A percentile compares a stretch with the other conserved stretches of the same genome.
These are phyloP conservation scores for Tetragnatha versicolor DNA, from an alignment of 1,140 invertebrate species.

Conservation along the genomic window DNA sequence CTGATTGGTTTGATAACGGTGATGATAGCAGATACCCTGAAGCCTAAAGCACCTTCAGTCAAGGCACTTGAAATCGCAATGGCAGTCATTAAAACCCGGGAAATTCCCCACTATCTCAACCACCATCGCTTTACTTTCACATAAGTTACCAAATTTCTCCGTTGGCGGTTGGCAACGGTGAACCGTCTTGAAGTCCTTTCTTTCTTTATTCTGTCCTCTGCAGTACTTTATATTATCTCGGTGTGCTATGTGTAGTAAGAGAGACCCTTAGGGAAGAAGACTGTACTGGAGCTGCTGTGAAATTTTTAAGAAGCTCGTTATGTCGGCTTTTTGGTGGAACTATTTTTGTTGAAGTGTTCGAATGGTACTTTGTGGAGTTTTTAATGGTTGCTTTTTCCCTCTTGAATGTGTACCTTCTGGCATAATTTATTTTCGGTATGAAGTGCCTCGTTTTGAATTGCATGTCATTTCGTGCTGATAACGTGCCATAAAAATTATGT, in stretches of 20 bases:
- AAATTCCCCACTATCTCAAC: neutral
- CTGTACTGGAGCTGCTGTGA: conserved; percentile 22
- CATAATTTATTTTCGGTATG: conserved; percentile 4
- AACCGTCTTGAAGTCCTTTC: no score
- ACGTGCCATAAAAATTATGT: no score
- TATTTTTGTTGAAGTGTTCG: conserved; percentile 15
- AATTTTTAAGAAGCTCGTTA: conserved; percentile 44
- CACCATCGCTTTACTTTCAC: conserved; percentile 13
- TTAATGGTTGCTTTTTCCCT: conserved; percentile 9
- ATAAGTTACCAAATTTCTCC: neutral
- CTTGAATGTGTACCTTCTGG: neutral
- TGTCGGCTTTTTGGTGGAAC: conserved; percentile 26
- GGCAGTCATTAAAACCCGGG: neutral
- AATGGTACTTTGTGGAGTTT: neutral
- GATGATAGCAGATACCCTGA: neutral
- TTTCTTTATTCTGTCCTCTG: no score
- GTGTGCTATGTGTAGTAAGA: no score
- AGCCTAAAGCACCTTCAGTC: neutral
- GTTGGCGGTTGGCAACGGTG: neutral
- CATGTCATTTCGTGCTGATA: neutral
- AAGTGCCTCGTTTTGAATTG: neutral
- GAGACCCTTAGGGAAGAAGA: conserved; percentile 3
- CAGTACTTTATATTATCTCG: conserved; percentile 10
- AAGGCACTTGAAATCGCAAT: neutral
- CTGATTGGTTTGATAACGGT: neutral